A percentile compares a stretch with the other conserved stretches of the same genome.
phyloP scores from a whole-genome alignment of 2,113 vertebrate genomes.

The Rhinoderma darwinii region DNA sequence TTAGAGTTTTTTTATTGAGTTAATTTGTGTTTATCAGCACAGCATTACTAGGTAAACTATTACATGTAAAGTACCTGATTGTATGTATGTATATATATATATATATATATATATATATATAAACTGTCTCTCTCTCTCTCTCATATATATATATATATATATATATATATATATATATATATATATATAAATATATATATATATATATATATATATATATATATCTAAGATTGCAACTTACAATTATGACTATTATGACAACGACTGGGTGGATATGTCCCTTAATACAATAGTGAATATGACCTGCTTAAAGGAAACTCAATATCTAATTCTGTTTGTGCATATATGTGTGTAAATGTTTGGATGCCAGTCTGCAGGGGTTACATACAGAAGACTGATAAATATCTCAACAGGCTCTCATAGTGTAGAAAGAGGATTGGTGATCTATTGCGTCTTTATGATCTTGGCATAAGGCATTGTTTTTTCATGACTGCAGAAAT shows the following conservation, averaged over 20 bases:
- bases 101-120: too few relatives aligned
- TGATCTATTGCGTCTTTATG: background rate
- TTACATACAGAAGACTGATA: background rate
- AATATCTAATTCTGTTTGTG: background rate
- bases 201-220: too few relatives aligned
- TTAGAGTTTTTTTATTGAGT: too few relatives aligned
- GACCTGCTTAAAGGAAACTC: background rate
- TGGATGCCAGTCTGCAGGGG: background rate
- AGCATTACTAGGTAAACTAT: too few relatives aligned
- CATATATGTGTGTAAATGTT: background rate
- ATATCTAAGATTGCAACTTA: too few relatives aligned
- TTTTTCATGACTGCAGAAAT: slow-evolving; percentile 7
- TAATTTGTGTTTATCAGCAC: too few relatives aligned
- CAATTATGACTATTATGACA: background rate
- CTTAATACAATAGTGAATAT: background rate
- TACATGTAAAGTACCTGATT: too few relatives aligned
- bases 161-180: too few relatives aligned
- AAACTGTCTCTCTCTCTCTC: too few relatives aligned
- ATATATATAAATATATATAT: too few relatives aligned
- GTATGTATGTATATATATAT: too few relatives aligned
- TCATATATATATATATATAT: too few relatives aligned
- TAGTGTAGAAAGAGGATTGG: background rate
- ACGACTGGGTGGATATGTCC: background rate
- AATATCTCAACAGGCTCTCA: background rate
- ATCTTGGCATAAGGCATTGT: background rate